Percentiles rank a stretch among this genome's conserved stretches.
Conservation (phyloP, 1,140 invertebrate genomes). For the Danaus melanippus region DNA sequence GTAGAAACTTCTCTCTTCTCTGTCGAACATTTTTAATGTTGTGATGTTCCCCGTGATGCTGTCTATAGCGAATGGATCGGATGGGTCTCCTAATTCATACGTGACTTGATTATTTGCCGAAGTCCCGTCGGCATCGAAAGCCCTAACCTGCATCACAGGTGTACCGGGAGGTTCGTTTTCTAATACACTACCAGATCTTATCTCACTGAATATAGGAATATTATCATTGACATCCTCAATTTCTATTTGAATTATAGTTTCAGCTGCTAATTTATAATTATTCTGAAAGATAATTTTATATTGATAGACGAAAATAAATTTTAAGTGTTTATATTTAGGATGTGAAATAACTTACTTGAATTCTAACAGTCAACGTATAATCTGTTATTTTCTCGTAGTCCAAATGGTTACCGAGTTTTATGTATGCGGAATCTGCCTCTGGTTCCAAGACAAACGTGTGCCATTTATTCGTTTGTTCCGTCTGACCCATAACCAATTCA, state of each 20-base stretch:
- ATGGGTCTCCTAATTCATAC: constrained; percentile 80
- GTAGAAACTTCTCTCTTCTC: constrained; percentile 84
- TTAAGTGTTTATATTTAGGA: constrained; percentile 2
- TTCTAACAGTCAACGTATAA: constrained; percentile 86
- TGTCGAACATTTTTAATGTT: constrained; percentile 83
- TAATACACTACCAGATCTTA: constrained; percentile 82
- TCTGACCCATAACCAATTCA: constrained; percentile 84
- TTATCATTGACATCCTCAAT: constrained; percentile 91
- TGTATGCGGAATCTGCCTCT: constrained; percentile 78
- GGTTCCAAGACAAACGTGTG: constrained; percentile 83
- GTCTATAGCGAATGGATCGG: constrained; percentile 85
- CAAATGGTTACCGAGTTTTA: constrained; percentile 80
- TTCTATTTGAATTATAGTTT: constrained; percentile 83
- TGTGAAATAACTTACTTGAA: constrained; percentile 61
- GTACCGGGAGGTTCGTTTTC: constrained; percentile 88
- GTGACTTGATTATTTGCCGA: constrained; percentile 85
- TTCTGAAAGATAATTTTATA: constrained; percentile 73
- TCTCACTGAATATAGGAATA: constrained; percentile 86
- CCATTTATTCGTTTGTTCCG: constrained; percentile 86
- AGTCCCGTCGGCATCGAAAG: constrained; percentile 90
- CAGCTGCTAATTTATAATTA: constrained; percentile 83
- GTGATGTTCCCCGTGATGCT: constrained; percentile 87
- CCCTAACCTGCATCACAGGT: constrained; percentile 87
- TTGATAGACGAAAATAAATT: background rate
- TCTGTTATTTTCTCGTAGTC: constrained; percentile 89